Evolutionary conservation across 2,888 invertebrate species (phyloP).

Genomic region (Phortica magna): DNA sequence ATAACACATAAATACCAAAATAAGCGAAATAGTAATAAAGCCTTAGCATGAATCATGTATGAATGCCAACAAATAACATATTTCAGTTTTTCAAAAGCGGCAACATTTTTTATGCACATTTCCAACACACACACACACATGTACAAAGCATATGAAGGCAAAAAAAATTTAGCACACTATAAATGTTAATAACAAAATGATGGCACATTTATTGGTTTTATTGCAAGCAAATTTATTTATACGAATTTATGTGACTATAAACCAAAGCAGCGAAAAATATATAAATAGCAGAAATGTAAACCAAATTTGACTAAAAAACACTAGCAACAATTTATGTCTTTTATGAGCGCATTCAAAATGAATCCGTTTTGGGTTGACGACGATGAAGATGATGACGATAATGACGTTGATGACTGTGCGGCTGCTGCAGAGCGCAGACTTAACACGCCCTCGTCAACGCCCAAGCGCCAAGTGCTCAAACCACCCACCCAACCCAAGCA

Average conservation of each 20-base stretch:
- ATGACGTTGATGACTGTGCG: not conserved
- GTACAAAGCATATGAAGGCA: too few relatives aligned
- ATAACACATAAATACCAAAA: too few relatives aligned
- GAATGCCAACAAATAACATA: too few relatives aligned
- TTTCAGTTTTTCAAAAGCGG: too few relatives aligned
- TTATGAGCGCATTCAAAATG: not conserved
- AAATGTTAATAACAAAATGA: constrained; percentile 6
- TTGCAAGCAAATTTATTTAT: constrained; percentile 26
- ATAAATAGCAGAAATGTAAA: too few relatives aligned
- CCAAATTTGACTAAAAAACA: not conserved
- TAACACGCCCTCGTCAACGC: not conserved
- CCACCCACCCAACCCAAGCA: not conserved
- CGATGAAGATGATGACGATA: not conserved
- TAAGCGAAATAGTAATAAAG: too few relatives aligned
- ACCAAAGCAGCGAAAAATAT: not conserved
- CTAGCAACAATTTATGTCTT: not conserved
- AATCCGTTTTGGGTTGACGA: not conserved
- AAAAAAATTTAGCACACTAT: not conserved
- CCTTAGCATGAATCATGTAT: too few relatives aligned
- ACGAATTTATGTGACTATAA: constrained; percentile 17
- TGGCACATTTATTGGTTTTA: constrained; percentile 15
- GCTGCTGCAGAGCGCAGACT: not conserved
- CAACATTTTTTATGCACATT: too few relatives aligned
- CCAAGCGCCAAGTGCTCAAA: not conserved
- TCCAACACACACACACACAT: too few relatives aligned